Evolutionary conservation across 2,113 vertebrate genomes (phyloP).

Genomic region (Bungarus multicinctus): DNA sequence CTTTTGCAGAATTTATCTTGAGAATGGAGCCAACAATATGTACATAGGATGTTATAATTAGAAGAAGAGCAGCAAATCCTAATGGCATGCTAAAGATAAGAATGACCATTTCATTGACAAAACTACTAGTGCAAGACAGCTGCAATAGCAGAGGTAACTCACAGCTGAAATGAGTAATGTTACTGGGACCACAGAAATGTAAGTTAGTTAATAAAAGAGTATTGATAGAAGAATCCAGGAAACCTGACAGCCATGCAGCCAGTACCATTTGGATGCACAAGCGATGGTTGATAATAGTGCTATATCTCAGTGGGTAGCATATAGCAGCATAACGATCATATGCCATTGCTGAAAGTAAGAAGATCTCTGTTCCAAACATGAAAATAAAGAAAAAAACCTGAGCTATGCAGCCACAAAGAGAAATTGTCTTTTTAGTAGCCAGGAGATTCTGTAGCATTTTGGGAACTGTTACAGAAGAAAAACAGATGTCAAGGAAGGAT

Average conservation of each 20-base stretch:
- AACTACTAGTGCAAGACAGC: constrained; percentile 11
- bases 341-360: constrained; percentile 58
- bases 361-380: constrained; percentile 58
- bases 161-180: constrained; percentile 34
- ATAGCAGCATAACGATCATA: constrained; percentile 57
- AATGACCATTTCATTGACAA: constrained; percentile 42
- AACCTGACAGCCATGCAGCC: constrained; percentile 29
- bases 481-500: constrained; percentile 38
- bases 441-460: constrained; percentile 61
- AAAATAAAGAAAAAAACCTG: constrained; percentile 62
- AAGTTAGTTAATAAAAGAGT: constrained; percentile 19
- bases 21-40: constrained; percentile 50
- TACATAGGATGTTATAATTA: constrained; percentile 50
- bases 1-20: constrained; percentile 44
- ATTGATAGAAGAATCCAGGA: constrained; percentile 37
- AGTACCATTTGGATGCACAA: constrained; percentile 27
- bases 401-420: constrained; percentile 45
- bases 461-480: constrained; percentile 64
- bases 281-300: not conserved
- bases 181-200: constrained; percentile 8
- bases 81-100: constrained; percentile 25
- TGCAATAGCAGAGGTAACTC: constrained; percentile 22
- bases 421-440: constrained; percentile 50
- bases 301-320: constrained; percentile 46
- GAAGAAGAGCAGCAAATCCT: constrained; percentile 28